Conservation (phyloP, 2,113 vertebrate species). For the Pelodiscus sinensis region DNA sequence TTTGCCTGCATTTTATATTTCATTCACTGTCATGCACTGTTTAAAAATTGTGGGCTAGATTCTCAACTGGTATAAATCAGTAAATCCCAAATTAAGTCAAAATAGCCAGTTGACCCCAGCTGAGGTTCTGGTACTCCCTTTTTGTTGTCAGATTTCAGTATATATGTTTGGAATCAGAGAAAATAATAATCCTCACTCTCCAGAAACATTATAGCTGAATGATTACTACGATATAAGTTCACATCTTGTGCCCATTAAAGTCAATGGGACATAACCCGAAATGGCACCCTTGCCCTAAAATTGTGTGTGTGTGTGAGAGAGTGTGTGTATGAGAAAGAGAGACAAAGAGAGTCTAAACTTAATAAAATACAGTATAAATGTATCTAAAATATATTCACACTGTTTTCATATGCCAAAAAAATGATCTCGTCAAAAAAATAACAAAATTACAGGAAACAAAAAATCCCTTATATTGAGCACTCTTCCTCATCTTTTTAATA, state of each 20-base stretch:
- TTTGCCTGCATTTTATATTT: too few species aligned
- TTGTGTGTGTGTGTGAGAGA: not conserved
- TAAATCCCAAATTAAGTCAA: not conserved
- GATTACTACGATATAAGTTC: fast-evolving
- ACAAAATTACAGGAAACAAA: not conserved
- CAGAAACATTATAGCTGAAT: not conserved
- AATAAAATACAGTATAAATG: too few species aligned
- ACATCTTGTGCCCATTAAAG: not conserved
- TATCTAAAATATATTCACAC: not conserved
- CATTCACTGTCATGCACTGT: not conserved
- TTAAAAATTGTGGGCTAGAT: not conserved
- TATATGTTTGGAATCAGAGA: not conserved
- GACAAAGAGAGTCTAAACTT: not conserved
- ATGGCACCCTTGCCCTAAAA: not conserved
- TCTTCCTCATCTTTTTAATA: not conserved
- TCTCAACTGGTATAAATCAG: not conserved
- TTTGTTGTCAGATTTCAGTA: not conserved
- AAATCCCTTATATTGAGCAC: not conserved
- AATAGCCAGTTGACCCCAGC: not conserved
- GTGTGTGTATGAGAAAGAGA: not conserved
- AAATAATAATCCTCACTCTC: not conserved
- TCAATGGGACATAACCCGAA: not conserved
- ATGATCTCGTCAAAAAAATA: not conserved
- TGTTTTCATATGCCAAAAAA: not conserved
- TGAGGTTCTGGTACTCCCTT: not conserved